Conservation (phyloP, 2,888 invertebrate species). For the Acanthopleura granulata region DNA sequence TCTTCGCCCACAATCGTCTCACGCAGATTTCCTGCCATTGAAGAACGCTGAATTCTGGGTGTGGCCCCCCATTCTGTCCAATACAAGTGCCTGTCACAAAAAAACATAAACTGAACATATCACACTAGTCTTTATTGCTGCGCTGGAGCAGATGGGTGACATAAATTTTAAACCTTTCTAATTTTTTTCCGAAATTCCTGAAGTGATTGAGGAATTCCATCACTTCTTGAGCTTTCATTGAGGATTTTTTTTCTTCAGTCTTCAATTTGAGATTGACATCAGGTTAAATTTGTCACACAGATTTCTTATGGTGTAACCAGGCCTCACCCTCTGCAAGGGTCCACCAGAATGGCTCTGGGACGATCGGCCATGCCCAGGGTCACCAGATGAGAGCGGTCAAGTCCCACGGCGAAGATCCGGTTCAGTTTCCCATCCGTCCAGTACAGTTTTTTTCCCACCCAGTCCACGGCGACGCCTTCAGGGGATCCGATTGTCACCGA, state of each 20-base stretch:
- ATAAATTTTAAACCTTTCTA: too few relatives aligned
- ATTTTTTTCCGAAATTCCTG: too few relatives aligned
- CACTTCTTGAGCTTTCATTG: too few relatives aligned
- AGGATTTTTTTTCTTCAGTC: too few relatives aligned
- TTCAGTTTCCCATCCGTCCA: constrained; percentile 90
- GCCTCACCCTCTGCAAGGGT: constrained; percentile 89
- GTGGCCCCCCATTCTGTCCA: constrained; percentile 97
- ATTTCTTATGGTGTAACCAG: too few relatives aligned
- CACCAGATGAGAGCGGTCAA: constrained; percentile 87
- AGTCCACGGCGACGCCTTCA: constrained; percentile 78
- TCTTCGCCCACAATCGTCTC: constrained; percentile 90
- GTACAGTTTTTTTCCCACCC: constrained; percentile 97
- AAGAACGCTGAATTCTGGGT: constrained; percentile 87
- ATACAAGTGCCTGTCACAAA: constrained; percentile 79
- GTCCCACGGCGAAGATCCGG: constrained; percentile 76
- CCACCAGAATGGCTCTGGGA: constrained; percentile 93
- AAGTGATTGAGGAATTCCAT: too few relatives aligned
- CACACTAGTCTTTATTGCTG: too few relatives aligned
- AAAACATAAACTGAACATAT: not conserved
- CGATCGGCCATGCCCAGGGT: constrained; percentile 94
- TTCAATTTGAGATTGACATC: too few relatives aligned
- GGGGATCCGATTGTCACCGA: constrained; percentile 23
- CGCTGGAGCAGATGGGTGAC: too few relatives aligned
- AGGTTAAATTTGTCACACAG: too few relatives aligned
- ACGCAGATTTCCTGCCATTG: constrained; percentile 95